phyloP scores from a whole-genome alignment of 2,888 invertebrate species.

The Erpobdella octoculata region DNA sequence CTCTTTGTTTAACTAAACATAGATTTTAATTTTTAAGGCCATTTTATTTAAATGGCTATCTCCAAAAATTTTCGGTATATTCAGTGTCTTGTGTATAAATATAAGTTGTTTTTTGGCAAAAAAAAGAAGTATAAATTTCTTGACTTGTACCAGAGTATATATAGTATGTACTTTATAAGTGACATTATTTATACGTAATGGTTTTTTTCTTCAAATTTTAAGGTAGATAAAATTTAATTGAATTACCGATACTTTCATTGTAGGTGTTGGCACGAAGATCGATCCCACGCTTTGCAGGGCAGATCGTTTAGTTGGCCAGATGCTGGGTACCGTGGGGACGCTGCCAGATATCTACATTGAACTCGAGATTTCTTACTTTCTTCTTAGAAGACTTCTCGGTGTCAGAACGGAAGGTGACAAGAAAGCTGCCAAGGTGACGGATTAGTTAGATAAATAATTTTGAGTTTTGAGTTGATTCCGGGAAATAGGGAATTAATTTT shows the following conservation, averaged over 20 bases:
- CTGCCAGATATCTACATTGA: conserved; percentile 94
- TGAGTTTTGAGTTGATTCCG: not conserved
- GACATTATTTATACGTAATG: no score
- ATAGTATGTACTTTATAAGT: no score
- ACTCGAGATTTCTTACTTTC: conserved; percentile 92
- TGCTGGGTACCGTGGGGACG: conserved; percentile 85
- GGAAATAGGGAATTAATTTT: no score
- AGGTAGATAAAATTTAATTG: not conserved
- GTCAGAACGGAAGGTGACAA: conserved; percentile 98
- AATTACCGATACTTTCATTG: not conserved
- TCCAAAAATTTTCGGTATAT: no score
- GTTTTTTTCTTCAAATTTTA: not conserved
- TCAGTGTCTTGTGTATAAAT: no score
- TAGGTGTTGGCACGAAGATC: conserved; percentile 91
- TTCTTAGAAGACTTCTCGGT: conserved; percentile 86
- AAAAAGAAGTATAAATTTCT: no score
- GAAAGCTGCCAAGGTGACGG: conserved; percentile 85
- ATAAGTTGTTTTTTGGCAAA: no score
- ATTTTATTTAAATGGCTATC: no score
- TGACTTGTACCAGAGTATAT: no score
- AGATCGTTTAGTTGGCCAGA: conserved; percentile 91
- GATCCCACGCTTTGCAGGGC: conserved; percentile 97
- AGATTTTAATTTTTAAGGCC: no score
- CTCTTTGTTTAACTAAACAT: no score
- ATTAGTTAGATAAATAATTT: no score